Percentiles rank a stretch among this genome's conserved stretches.
phyloP scores from a whole-genome alignment of 2,797 vertebrate genomes.

The Anas acuta region DNA sequence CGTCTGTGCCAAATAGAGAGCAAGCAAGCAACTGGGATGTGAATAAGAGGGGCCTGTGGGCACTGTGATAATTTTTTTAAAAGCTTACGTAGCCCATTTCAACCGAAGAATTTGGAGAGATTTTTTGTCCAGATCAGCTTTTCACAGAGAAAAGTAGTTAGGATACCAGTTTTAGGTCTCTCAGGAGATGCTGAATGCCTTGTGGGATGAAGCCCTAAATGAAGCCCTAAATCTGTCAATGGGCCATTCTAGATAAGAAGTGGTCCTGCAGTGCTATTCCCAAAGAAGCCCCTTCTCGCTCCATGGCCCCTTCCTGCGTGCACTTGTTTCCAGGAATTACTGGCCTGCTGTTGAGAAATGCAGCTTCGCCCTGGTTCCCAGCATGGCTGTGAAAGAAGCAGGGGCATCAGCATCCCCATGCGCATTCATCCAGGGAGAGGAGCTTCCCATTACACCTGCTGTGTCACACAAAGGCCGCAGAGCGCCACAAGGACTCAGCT shows the following conservation, averaged over 20 bases:
- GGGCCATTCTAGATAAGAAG: background rate
- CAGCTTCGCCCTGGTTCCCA: background rate
- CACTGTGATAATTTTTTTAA: background rate
- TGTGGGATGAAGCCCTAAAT: background rate
- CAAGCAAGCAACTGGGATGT: background rate
- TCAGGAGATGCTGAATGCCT: background rate
- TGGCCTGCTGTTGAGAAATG: constrained; percentile 44
- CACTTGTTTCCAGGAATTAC: constrained; percentile 21
- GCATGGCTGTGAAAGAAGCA: accelerated
- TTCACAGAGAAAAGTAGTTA: background rate
- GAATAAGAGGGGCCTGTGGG: background rate
- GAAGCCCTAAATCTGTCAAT: background rate
- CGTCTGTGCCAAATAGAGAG: background rate
- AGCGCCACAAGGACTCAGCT: background rate
- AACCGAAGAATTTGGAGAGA: background rate
- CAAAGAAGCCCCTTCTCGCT: background rate
- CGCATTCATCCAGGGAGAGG: background rate
- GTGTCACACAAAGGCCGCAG: background rate
- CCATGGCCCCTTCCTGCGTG: background rate
- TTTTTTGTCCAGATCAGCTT: background rate
- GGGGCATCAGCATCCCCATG: background rate
- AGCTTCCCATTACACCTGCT: constrained; percentile 31
- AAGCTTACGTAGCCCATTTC: background rate
- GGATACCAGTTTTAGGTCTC: background rate
- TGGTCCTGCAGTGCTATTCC: constrained; percentile 29